phyloP scores from a whole-genome alignment of 2,797 vertebrate species.

The Gobio occitaniae region DNA sequence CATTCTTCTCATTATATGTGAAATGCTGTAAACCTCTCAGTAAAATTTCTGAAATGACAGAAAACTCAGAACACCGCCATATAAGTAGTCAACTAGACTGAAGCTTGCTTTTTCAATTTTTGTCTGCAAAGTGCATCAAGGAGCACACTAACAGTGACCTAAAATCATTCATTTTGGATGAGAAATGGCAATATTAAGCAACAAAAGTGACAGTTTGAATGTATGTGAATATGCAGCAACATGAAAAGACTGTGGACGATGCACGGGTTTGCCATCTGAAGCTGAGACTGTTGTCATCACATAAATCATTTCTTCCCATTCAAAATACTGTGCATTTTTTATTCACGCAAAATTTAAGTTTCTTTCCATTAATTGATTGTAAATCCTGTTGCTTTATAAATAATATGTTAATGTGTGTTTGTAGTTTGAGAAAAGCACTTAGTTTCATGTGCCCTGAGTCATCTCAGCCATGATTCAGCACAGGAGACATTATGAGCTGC shows the following conservation, averaged over 20 bases:
- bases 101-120: background rate
- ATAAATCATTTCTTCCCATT: too few species aligned
- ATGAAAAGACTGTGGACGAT: background rate
- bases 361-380: background rate
- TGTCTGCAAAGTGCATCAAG: background rate
- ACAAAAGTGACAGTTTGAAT: slow-evolving; percentile 9
- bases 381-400: slow-evolving; percentile 18
- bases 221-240: background rate
- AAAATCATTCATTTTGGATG: slow-evolving; percentile 4
- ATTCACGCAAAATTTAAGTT: background rate
- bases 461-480: background rate
- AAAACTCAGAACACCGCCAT: too few species aligned
- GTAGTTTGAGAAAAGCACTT: slow-evolving; percentile 27
- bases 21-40: background rate
- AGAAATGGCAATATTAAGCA: background rate
- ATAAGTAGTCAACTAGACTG: background rate
- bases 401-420: slow-evolving; percentile 3
- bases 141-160: background rate
- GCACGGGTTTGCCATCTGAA: background rate
- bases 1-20: background rate
- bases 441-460: background rate
- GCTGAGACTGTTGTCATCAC: background rate
- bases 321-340: background rate
- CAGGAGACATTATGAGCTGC: slow-evolving; percentile 13
- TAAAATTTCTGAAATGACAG: background rate